Evolutionary conservation across 1,140 invertebrate species (phyloP).

Genomic region (Mylabris phalerata): DNA sequence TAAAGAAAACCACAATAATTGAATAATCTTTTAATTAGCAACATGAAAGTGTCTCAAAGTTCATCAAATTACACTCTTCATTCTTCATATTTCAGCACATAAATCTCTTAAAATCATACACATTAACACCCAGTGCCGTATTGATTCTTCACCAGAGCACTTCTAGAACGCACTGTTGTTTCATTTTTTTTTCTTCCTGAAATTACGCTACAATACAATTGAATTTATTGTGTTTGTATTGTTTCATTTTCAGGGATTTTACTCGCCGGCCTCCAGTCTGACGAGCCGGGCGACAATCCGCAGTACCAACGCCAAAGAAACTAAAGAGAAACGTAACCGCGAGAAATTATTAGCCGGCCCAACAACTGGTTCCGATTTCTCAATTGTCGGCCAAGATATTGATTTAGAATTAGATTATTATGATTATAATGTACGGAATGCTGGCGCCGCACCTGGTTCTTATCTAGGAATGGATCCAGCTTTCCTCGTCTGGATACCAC

Average conservation of each 20-base stretch:
- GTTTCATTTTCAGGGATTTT: conserved; percentile 53
- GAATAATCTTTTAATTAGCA: no score
- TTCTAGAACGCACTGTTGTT: conserved; percentile 29
- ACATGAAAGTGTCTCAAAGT: no score
- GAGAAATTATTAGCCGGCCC: conserved; percentile 58
- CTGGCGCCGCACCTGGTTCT: conserved; percentile 72
- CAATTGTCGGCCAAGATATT: conserved; percentile 60
- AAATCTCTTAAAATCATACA: not conserved
- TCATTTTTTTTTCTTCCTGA: not conserved
- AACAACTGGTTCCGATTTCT: conserved; percentile 61
- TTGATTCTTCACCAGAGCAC: conserved; percentile 25
- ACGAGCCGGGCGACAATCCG: conserved; percentile 56
- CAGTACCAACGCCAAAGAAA: conserved; percentile 62
- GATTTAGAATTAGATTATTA: conserved; percentile 84
- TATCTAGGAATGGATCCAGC: conserved; percentile 73
- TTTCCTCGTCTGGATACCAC: conserved; percentile 79
- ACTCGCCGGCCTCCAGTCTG: conserved; percentile 54
- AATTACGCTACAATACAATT: not conserved
- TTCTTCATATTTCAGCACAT: not conserved
- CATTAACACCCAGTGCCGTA: not conserved
- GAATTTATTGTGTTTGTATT: not conserved
- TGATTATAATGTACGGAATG: conserved; percentile 77
- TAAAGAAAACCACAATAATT: no score
- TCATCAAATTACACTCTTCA: not conserved
- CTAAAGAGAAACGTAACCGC: conserved; percentile 68